A percentile compares a stretch with the other conserved stretches of the same genome.
phyloP scores from a whole-genome alignment of 2,888 invertebrate genomes.

The Eristalis pertinax region DNA sequence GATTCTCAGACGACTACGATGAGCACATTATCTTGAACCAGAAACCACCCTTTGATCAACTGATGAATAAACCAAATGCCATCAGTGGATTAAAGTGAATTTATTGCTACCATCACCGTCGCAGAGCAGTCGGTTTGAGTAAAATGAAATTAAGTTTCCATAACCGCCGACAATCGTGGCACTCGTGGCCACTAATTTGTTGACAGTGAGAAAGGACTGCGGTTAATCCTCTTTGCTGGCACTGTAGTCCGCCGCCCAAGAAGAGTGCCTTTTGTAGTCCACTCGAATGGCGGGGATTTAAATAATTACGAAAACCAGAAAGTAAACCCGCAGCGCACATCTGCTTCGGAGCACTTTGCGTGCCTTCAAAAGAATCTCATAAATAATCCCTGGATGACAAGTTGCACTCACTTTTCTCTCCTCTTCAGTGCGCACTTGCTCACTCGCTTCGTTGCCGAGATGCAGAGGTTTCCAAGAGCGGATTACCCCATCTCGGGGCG shows the following conservation, averaged over 20 bases:
- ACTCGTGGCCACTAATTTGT: not conserved
- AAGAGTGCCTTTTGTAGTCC: not conserved
- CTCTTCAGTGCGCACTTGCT: not conserved
- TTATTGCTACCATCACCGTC: not conserved
- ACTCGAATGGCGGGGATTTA: not conserved
- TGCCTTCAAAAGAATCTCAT: slow-evolving; percentile 23
- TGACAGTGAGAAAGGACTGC: not conserved
- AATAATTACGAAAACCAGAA: not conserved
- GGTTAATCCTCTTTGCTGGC: not conserved
- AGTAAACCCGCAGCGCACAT: not conserved
- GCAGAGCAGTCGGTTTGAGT: not conserved
- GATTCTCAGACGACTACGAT: too few relatives aligned
- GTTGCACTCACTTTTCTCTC: slow-evolving; percentile 24
- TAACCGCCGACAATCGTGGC: too few relatives aligned
- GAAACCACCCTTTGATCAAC: not conserved
- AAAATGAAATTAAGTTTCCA: not conserved
- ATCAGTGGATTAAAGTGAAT: not conserved
- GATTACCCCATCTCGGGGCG: slow-evolving; percentile 34
- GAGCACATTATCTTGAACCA: not conserved
- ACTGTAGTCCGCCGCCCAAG: not conserved
- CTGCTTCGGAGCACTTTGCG: not conserved
- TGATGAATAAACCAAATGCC: not conserved
- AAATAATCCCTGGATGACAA: slow-evolving; percentile 45
- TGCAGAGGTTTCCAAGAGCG: slow-evolving; percentile 18
- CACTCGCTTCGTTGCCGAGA: not conserved